Evolutionary conservation across 2,797 vertebrate genomes (phyloP).

Genomic region (Enteromius viviparus): DNA sequence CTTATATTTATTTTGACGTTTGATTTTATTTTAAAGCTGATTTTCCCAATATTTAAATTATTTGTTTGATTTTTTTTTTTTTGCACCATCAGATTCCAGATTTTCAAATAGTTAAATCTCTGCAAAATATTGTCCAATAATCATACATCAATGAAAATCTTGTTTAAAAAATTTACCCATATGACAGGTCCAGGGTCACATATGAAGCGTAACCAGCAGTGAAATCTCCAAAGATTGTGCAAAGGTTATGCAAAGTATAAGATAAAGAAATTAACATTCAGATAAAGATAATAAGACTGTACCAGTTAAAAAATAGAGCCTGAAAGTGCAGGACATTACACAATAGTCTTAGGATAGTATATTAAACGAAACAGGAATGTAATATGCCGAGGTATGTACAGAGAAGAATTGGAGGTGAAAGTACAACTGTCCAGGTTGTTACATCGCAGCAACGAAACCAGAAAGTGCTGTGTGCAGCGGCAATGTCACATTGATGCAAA

Average conservation of each 20-base stretch:
- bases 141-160: background rate
- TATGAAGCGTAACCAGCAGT: background rate
- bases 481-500: background rate
- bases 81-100: background rate
- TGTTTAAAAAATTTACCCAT: background rate
- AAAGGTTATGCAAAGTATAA: too few species aligned
- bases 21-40: background rate
- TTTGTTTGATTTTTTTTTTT: too few species aligned
- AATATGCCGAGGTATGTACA: background rate
- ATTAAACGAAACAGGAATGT: background rate
- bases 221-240: background rate
- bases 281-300: background rate
- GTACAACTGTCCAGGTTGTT: background rate
- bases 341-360: background rate
- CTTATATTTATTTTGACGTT: too few species aligned
- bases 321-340: background rate
- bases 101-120: background rate
- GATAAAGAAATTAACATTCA: background rate
- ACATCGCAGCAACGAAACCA: background rate
- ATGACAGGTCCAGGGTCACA: background rate
- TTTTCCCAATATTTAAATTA: background rate
- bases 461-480: background rate
- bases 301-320: background rate
- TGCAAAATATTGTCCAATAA: background rate
- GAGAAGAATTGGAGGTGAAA: background rate